Conservation (phyloP, 2,113 vertebrate genomes). For the Lampris incognitus region DNA sequence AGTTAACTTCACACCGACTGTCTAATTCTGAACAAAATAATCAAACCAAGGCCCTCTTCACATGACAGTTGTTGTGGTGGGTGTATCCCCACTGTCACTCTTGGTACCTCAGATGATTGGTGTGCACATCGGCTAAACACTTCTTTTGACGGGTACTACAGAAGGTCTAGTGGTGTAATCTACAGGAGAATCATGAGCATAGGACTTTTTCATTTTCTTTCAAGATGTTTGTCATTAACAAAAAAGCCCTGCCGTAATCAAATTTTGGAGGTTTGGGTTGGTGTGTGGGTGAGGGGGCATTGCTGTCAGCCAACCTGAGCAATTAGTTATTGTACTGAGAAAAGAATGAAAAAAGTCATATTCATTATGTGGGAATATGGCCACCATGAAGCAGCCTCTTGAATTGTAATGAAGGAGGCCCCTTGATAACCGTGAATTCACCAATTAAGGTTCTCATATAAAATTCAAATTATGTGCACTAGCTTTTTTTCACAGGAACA, state of each 20-base stretch:
- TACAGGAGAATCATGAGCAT: too few species aligned
- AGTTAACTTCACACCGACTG: too few species aligned
- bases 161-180: background rate
- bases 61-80: too few species aligned
- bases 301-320: slow-evolving; percentile 17
- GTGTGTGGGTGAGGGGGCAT: slow-evolving; percentile 31
- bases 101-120: too few species aligned
- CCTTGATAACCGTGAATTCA: slow-evolving; percentile 73
- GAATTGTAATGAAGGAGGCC: slow-evolving; percentile 69
- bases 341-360: slow-evolving; percentile 42
- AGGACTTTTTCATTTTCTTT: slow-evolving; percentile 5
- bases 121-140: too few species aligned
- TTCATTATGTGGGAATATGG: slow-evolving; percentile 70
- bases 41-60: too few species aligned
- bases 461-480: slow-evolving; percentile 75
- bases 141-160: too few species aligned
- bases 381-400: slow-evolving; percentile 64
- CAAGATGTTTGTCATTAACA: slow-evolving; percentile 31
- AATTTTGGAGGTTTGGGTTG: background rate
- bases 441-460: slow-evolving; percentile 74
- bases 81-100: too few species aligned
- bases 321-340: slow-evolving; percentile 58
- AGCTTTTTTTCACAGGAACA: slow-evolving; percentile 55
- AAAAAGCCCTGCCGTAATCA: slow-evolving; percentile 27
- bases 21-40: too few species aligned